Conservation (phyloP, 2,888 invertebrate species). For the Pseudococcus viburni region DNA sequence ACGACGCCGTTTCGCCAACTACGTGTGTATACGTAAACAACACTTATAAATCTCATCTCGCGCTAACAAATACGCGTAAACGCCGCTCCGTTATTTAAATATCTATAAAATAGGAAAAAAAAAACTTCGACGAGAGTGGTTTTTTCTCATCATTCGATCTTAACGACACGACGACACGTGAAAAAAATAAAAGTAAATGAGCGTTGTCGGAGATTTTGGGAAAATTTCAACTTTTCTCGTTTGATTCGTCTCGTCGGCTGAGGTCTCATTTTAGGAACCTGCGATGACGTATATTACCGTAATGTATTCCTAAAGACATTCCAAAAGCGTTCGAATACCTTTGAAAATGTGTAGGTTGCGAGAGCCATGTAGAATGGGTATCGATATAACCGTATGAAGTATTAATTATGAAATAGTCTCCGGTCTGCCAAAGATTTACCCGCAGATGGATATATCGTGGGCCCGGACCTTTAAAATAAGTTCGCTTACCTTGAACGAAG, state of each 20-base stretch:
- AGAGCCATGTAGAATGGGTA: background rate
- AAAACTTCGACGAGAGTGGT: background rate
- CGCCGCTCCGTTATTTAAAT: background rate
- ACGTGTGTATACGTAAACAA: background rate
- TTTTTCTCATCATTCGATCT: background rate
- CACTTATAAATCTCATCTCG: constrained; percentile 37
- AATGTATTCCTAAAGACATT: background rate
- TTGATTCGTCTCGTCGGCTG: background rate
- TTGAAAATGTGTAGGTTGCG: background rate
- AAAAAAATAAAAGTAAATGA: background rate
- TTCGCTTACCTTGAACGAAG: constrained; percentile 82
- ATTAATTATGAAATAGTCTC: background rate
- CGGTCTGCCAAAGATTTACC: background rate
- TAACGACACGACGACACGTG: constrained; percentile 5
- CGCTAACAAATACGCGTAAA: background rate
- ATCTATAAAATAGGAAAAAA: background rate
- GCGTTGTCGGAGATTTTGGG: background rate
- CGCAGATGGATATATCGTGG: background rate
- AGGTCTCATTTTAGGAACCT: background rate
- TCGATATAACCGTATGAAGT: background rate
- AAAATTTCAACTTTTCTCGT: background rate
- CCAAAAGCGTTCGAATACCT: background rate
- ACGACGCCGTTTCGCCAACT: background rate
- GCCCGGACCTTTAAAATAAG: background rate
- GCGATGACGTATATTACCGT: background rate